Evolutionary conservation across 2,888 invertebrate genomes (phyloP), one percentile per base, ranked within the genome.

Genomic region (Macaria notata): DNA sequence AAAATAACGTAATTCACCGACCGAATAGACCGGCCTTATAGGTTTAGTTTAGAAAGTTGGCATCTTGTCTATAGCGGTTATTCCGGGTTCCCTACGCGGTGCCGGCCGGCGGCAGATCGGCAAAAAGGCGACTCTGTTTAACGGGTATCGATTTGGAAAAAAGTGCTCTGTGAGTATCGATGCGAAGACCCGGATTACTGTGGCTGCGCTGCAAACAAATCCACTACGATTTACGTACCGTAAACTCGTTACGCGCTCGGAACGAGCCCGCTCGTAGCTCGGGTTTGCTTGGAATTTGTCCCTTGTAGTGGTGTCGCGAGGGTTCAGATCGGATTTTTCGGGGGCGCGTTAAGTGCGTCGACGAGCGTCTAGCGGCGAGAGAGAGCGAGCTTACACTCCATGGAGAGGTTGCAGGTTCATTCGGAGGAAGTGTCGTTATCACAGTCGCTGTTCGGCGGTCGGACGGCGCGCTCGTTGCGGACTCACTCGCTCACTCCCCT

Each of bases 41-140:
- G 86, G 82, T 86, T 86, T 84, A 86, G 86, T 88, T 89, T 88
- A 88, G 88, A 90, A 89, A 89, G 89, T 88, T 84, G 88, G 83
- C 88, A 87, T 87, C 87, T 89, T 88, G 88, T 88, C 83, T 79
- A 73, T 83, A 83, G 86, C 84, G 83, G 88, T 84, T 84, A 84
- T 83, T 84, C 82, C 80, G 83, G 79, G 83, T 81, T 83, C 82
- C 85, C 83, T 85, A 80, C 83, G 81, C 83, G 81, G 19, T 79
- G 76, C 76, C 56, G 46, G 54, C 43, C 55, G 42, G 70, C 80
- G 77, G 77, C 78, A 75, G 77, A 77, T 78, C 79, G 71, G 78
- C 75, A 87, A 88, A 88, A 85, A 86, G 82, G 85, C 84, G 84
- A 81, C 82, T 83, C 76, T 84, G 85, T 84, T 87, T 82, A 86